A percentile compares a stretch with the other conserved stretches of the same genome.
Conservation (phyloP, 2,888 invertebrate genomes). For the Elmis aenea region DNA sequence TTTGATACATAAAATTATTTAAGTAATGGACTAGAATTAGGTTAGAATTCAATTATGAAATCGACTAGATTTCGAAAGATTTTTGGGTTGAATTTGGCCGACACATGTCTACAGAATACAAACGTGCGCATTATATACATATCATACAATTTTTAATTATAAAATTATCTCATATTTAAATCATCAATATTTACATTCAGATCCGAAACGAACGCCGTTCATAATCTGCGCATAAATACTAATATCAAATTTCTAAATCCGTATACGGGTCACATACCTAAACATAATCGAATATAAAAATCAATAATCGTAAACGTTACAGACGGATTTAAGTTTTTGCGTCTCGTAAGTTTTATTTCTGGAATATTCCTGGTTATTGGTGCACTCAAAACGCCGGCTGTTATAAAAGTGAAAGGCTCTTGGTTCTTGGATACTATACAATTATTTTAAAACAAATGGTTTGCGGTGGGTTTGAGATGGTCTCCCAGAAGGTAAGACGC, state of each 20-base stretch:
- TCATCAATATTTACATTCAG: constrained; percentile 7
- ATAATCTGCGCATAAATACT: background rate
- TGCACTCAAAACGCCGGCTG: no score
- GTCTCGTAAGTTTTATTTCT: constrained; percentile 8
- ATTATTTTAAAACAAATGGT: constrained; percentile 64
- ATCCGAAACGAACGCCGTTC: background rate
- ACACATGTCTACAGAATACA: constrained; percentile 7
- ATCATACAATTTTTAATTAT: constrained; percentile 13
- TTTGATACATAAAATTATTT: constrained; percentile 35
- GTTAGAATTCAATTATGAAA: constrained; percentile 16
- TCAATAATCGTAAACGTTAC: constrained; percentile 11
- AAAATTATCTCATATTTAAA: constrained; percentile 10
- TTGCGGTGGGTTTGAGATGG: constrained; percentile 57
- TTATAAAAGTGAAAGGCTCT: no score
- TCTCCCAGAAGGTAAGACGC: constrained; percentile 59
- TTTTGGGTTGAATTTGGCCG: constrained; percentile 9
- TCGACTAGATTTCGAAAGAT: constrained; percentile 8
- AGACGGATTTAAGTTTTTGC: constrained; percentile 13
- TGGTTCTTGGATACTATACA: no score
- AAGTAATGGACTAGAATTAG: constrained; percentile 34
- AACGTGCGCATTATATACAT: constrained; percentile 18
- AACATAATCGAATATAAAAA: constrained; percentile 13
- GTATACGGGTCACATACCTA: constrained; percentile 13
- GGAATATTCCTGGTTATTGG: no score
- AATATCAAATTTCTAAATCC: no score